A percentile compares a stretch with the other conserved stretches of the same genome.
Evolutionary conservation across 2,113 vertebrate genomes (phyloP).

Genomic region (Aix galericulata): DNA sequence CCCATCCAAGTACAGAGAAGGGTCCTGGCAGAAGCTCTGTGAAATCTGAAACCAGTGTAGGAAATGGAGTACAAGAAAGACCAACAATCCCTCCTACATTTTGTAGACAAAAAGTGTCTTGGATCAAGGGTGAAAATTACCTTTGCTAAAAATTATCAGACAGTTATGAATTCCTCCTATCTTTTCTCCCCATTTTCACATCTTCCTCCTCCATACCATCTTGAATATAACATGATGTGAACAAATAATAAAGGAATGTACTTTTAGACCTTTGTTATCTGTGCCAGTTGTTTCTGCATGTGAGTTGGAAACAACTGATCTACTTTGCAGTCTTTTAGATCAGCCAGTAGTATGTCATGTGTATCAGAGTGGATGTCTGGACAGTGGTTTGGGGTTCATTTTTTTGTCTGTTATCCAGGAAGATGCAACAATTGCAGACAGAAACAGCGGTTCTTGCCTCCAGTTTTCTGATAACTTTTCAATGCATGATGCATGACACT

Average conservation of each 20-base stretch:
- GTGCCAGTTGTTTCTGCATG: background rate
- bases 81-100: background rate
- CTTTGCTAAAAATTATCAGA: background rate
- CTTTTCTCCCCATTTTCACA: background rate
- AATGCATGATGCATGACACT: fast-evolving
- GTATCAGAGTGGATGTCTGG: background rate
- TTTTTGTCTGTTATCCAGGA: background rate
- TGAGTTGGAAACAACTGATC: background rate
- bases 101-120: background rate
- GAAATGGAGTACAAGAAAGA: background rate
- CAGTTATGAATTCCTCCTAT: background rate
- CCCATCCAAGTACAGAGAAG: background rate
- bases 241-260: background rate
- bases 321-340: background rate
- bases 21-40: background rate
- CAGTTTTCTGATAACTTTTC: background rate
- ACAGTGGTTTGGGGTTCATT: background rate
- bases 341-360: background rate
- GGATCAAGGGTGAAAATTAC: background rate
- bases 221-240: background rate
- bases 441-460: background rate
- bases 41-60: background rate
- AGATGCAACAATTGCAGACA: background rate
- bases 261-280: background rate
- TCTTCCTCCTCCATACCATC: background rate